phyloP scores from a whole-genome alignment of 2,888 invertebrate species.

The Apomyelois bistriatella region DNA sequence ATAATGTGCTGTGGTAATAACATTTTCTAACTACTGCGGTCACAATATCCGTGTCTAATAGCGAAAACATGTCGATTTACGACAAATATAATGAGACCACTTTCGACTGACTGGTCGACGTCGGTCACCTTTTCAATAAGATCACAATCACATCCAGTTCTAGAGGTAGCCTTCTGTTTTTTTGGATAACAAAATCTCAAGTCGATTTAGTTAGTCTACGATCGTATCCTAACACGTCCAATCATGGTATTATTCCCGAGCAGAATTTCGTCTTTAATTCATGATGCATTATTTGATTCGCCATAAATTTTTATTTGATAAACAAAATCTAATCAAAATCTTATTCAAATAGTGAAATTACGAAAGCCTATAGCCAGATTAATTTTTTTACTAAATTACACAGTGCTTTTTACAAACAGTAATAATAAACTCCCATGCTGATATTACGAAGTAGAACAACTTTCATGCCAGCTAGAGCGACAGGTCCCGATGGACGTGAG shows the following conservation, averaged over 20 bases:
- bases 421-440: constrained; percentile 22
- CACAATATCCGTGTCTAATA: constrained; percentile 12
- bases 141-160: constrained; percentile 6
- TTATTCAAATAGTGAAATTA: too few relatives aligned
- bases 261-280: too few relatives aligned
- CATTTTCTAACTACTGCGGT: constrained; percentile 23
- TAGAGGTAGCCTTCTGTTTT: neutral
- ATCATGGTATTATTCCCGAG: neutral
- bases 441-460: constrained; percentile 27
- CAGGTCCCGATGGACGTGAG: constrained; percentile 38
- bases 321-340: too few relatives aligned
- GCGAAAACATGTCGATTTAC: constrained; percentile 19
- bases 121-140: constrained; percentile 10
- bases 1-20: constrained; percentile 27
- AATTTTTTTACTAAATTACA: too few relatives aligned
- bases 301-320: too few relatives aligned
- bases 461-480: constrained; percentile 35
- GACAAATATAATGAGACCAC: constrained; percentile 19
- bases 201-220: neutral
- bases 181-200: neutral
- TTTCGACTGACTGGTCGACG: constrained; percentile 12
- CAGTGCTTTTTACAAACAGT: neutral
- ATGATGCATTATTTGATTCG: too few relatives aligned
- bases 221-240: neutral
- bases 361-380: too few relatives aligned